Conservation (phyloP, 2,888 invertebrate genomes). For the Trichopoda pennipes region DNA sequence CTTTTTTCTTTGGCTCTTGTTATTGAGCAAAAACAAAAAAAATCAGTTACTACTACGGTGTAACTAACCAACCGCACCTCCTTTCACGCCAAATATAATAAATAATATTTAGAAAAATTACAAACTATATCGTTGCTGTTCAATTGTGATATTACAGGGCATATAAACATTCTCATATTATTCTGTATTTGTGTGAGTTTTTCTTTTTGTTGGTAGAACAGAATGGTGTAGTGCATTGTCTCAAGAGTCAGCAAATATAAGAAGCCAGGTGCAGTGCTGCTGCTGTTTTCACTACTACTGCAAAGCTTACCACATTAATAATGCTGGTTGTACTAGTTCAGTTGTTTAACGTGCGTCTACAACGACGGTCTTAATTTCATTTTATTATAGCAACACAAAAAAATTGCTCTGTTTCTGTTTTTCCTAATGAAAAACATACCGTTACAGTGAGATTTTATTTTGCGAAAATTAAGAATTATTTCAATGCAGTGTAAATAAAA, state of each 20-base stretch:
- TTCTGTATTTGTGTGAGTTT: not conserved
- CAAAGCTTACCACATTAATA: slow-evolving; percentile 63
- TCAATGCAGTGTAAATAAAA: slow-evolving; percentile 28
- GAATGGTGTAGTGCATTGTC: slow-evolving; percentile 37
- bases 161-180: slow-evolving; percentile 7
- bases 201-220: slow-evolving; percentile 26
- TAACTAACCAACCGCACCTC: not conserved
- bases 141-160: slow-evolving; percentile 39
- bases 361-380: slow-evolving; percentile 59
- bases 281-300: slow-evolving; percentile 22
- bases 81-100: not conserved
- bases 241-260: slow-evolving; percentile 53
- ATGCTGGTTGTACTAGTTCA: slow-evolving; percentile 56
- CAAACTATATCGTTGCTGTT: slow-evolving; percentile 31
- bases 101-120: slow-evolving; percentile 40
- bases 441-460: slow-evolving; percentile 58
- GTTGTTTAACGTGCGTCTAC: slow-evolving; percentile 64
- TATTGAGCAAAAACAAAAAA: slow-evolving; percentile 22
- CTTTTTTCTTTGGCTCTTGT: slow-evolving; percentile 25
- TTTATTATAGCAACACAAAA: slow-evolving; percentile 32
- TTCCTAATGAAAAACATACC: slow-evolving; percentile 12
- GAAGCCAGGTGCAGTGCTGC: slow-evolving; percentile 59
- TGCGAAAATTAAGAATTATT: slow-evolving; percentile 25
- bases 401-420: slow-evolving; percentile 60
- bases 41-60: slow-evolving; percentile 32